Evolutionary conservation across 2,888 invertebrate genomes (phyloP).

Genomic region (Eilema depressum): DNA sequence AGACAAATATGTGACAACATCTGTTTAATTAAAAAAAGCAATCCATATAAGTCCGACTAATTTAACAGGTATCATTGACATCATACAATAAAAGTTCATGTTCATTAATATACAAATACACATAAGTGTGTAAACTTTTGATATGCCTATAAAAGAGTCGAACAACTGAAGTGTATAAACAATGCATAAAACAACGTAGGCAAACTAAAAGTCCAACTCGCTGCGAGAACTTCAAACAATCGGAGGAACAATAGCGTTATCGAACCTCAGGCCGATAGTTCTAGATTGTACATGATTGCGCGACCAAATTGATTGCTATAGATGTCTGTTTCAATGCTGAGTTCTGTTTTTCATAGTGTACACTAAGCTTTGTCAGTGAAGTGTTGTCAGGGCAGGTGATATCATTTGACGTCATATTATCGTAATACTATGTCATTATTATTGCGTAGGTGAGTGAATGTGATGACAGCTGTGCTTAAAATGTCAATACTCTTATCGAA

Average conservation of each 20-base stretch:
- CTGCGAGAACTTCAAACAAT: conserved; percentile 42
- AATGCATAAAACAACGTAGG: conserved; percentile 28
- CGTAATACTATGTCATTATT: too few relatives aligned
- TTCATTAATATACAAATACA: too few relatives aligned
- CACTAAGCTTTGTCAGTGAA: neutral
- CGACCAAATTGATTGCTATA: conserved; percentile 46
- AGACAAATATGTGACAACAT: too few relatives aligned
- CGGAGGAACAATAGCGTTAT: conserved; percentile 43
- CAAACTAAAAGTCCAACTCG: conserved; percentile 44
- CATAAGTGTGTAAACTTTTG: conserved; percentile 10
- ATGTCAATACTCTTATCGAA: too few relatives aligned
- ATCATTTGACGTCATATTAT: too few relatives aligned
- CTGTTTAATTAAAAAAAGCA: too few relatives aligned
- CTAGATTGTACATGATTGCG: conserved; percentile 50
- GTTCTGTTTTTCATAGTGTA: neutral
- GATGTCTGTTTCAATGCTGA: neutral
- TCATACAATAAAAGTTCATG: too few relatives aligned
- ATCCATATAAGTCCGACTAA: too few relatives aligned
- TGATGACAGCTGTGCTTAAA: too few relatives aligned
- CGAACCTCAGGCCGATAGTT: conserved; percentile 39
- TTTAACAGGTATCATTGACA: too few relatives aligned
- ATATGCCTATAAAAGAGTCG: neutral
- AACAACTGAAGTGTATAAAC: conserved; percentile 8
- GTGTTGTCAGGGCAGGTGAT: too few relatives aligned
- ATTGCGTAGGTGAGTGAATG: too few relatives aligned